Evolutionary conservation across 2,797 vertebrate genomes (phyloP), one percentile per base, ranked within the genome.

Genomic region (Sciaenops ocellatus): DNA sequence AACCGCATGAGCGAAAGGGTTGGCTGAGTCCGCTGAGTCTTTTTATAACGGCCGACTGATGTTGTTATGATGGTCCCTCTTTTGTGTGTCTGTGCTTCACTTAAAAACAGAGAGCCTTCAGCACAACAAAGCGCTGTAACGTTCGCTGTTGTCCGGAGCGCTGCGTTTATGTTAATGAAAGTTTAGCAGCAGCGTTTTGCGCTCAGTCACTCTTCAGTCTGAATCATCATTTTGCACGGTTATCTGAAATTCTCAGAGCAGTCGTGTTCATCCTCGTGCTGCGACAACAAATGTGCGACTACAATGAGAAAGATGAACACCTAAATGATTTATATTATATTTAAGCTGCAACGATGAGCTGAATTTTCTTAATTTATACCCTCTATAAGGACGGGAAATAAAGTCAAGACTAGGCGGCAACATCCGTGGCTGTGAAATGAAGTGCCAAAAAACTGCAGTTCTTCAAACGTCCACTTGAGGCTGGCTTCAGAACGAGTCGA

Each of bases 1-100:
- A 93, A 92, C 76, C 78, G 20, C 67, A 52, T 47, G 80, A 91
- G 84, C 73, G 11, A 60, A 65, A 80, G 73, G 83, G 79, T 85
- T 84, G 79, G 64, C 73, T 71, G 76, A 84, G 80, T 78, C 81
- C 50, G 30, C 38, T 0, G 26, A 68, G 59, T 81, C 76, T 85
- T 91, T 87, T 85, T 88, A 82, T 89, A 85, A 85, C 82, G 38
- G 69, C 11, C 34, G 28, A 55, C 76, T 65, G 68, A 71, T 74
- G 57, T 82, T 74, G 57, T 82, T 84, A 20, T 47, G 70, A 85
- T 34, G 54, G 22, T 80, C 48, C 87, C 68, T 16, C 34, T 44
- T 80, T 61, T 83, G 42, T 59, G n/a, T 38, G 42, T 73, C 46
- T 65, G 5, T 3, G 34, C 48, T 22, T 41, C 74, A 18, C 71